Conservation (phyloP, 2,888 invertebrate species). For the Volucella zonaria region DNA sequence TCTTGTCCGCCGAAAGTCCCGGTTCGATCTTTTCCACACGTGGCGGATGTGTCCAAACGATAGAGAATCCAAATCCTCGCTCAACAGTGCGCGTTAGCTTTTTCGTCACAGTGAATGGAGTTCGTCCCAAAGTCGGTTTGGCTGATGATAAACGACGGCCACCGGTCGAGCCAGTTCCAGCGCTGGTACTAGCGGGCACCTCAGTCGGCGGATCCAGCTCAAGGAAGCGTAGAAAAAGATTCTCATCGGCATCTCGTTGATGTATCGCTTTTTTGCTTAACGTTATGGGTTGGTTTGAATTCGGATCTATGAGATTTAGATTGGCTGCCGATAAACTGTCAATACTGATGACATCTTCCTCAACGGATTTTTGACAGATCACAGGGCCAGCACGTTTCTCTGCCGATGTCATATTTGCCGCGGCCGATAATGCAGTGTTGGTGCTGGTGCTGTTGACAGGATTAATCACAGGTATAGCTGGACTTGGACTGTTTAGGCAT, state of each 20-base stretch:
- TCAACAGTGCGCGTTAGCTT: slow-evolving; percentile 84
- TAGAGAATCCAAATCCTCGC: slow-evolving; percentile 92
- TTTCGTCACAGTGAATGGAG: slow-evolving; percentile 92
- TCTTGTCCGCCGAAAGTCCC: slow-evolving; percentile 91
- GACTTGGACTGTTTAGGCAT: slow-evolving; percentile 84
- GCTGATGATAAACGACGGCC: slow-evolving; percentile 78
- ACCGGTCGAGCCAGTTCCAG: slow-evolving; percentile 78
- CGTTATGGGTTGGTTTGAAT: slow-evolving; percentile 77
- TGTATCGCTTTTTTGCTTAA: slow-evolving; percentile 85
- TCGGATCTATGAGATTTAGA: slow-evolving; percentile 66
- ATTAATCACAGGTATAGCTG: slow-evolving; percentile 70
- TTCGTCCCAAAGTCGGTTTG: slow-evolving; percentile 85
- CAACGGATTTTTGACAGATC: slow-evolving; percentile 81
- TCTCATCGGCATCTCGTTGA: slow-evolving; percentile 88
- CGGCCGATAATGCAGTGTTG: slow-evolving; percentile 31
- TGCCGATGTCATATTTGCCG: slow-evolving; percentile 65
- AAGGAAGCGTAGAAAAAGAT: slow-evolving; percentile 88
- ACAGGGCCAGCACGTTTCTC: slow-evolving; percentile 55
- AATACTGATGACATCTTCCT: slow-evolving; percentile 80
- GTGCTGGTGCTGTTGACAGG: slow-evolving; percentile 54
- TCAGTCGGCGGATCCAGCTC: slow-evolving; percentile 91
- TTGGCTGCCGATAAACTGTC: slow-evolving; percentile 78
- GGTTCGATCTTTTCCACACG: slow-evolving; percentile 92
- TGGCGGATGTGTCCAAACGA: slow-evolving; percentile 95
- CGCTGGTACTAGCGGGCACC: slow-evolving; percentile 79